A percentile compares a stretch with the other conserved stretches of the same genome.
These are phyloP conservation scores for Idaea biselata DNA, from an alignment of 2,888 invertebrate species.

Conservation along the genomic window DNA sequence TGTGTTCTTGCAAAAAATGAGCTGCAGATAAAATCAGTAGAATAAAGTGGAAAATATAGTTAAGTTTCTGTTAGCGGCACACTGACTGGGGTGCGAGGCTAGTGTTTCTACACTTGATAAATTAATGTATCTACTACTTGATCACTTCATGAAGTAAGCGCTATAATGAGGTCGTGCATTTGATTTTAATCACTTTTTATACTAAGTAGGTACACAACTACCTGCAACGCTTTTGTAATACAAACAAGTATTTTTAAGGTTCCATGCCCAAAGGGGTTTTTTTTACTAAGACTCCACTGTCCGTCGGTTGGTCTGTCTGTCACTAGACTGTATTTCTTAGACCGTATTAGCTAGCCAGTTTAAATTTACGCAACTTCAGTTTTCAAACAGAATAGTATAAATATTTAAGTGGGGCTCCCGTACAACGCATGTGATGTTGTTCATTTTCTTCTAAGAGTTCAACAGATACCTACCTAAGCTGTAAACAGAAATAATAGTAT, in stretches of 20 bases:
- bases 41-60: constrained; percentile 2
- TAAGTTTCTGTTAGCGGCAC: constrained; percentile 8
- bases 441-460: too few species aligned
- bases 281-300: too few species aligned
- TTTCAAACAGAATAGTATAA: too few species aligned
- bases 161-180: constrained; percentile 20
- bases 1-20: neutral
- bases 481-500: neutral
- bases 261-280: too few species aligned
- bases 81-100: constrained; percentile 7
- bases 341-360: too few species aligned
- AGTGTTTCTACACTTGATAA: constrained; percentile 22
- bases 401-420: too few species aligned
- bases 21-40: constrained; percentile 6
- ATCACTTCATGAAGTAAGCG: constrained; percentile 21
- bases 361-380: too few species aligned
- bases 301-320: too few species aligned
- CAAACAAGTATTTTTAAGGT: neutral
- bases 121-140: constrained; percentile 19
- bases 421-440: too few species aligned
- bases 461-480: neutral
- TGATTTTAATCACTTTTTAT: constrained; percentile 16
- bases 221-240: neutral
- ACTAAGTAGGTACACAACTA: constrained; percentile 6
- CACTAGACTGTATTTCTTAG: too few species aligned